These are phyloP conservation scores for Anastrepha ludens DNA, from an alignment of 1,140 invertebrate genomes.

Conservation along the genomic window DNA sequence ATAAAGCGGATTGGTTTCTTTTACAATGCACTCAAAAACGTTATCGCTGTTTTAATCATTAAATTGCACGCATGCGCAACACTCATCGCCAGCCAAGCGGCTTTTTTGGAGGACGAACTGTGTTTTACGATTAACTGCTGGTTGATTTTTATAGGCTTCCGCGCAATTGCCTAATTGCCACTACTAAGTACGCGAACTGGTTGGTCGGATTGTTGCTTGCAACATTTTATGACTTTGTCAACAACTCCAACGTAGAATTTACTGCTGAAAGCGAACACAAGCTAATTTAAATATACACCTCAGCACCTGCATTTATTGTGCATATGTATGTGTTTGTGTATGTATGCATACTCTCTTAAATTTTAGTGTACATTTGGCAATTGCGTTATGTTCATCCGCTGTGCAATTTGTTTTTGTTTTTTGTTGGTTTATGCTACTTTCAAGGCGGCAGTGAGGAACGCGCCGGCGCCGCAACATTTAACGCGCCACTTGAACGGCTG, in stretches of 20 bases:
- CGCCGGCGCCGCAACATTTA: background rate
- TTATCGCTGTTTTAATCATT: too few species aligned
- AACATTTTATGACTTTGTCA: conserved; percentile 38
- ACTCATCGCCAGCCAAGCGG: background rate
- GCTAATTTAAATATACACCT: conserved; percentile 26
- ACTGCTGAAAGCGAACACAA: background rate
- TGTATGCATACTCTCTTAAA: background rate
- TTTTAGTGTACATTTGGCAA: background rate
- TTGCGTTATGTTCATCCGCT: conserved; percentile 4
- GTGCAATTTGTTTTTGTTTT: background rate
- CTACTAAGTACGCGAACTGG: background rate
- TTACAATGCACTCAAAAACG: background rate
- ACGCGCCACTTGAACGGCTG: background rate
- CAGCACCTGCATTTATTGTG: conserved; percentile 23
- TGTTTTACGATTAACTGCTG: background rate
- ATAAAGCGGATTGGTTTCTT: too few species aligned
- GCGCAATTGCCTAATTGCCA: conserved; percentile 10
- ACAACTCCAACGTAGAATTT: conserved; percentile 44
- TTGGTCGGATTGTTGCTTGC: background rate
- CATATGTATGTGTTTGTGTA: background rate
- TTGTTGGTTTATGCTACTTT: background rate
- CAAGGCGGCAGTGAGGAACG: conserved; percentile 11
- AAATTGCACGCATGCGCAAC: background rate
- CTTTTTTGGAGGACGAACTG: conserved; percentile 5
- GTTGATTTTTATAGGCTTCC: conserved; percentile 29